Evolutionary conservation across 2,797 vertebrate species (phyloP), one percentile per base, ranked within the genome.

Genomic region (Neopelma chrysocephalum): DNA sequence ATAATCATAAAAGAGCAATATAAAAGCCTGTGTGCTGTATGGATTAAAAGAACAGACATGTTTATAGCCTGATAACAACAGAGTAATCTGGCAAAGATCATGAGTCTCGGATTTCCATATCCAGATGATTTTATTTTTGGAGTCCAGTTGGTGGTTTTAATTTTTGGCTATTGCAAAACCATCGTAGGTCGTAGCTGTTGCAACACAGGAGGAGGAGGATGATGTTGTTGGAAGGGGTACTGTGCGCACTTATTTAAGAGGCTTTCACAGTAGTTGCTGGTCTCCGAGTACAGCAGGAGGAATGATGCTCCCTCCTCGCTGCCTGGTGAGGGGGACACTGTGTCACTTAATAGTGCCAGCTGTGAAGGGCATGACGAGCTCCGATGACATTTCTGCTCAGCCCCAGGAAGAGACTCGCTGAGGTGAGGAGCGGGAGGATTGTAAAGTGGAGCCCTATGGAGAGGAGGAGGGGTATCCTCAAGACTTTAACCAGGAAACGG

Each of bases 101-200:
- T 72, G 57, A 87, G 89, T 95, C 75, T 96, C 78, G 6, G 45
- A 93, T 96, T 95, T 94, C 90, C 75, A 20, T 92, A 81, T 95
- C 95, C 96, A 97, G 92, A 94, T 94, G 90, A 94, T 42, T 95
- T 95, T 97, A 95, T 95, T 96, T 96, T 96, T 95, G 92, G 94
- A 95, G 90, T 96, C 92, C 89, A 51, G 57, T 96, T 93, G 78
- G 91, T 96, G 95, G 92, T 95, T 97, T 95, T 92, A 83, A 75
- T 92, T 95, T 95, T 92, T 96, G 94, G 81, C 92, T 94, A 6
- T 96, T 97, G 95, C 95, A 96, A 97, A 95, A 96, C 75, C 90
- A 64, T 84, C 50, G 0, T 96, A 91, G 93, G 91, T 89, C 82
- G 82, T 92, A 77, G 96, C 75, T 95, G 75, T 95, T 95, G 96